phyloP scores from a whole-genome alignment of 2,888 invertebrate species.

The Dryocosmus kuriphilus region DNA sequence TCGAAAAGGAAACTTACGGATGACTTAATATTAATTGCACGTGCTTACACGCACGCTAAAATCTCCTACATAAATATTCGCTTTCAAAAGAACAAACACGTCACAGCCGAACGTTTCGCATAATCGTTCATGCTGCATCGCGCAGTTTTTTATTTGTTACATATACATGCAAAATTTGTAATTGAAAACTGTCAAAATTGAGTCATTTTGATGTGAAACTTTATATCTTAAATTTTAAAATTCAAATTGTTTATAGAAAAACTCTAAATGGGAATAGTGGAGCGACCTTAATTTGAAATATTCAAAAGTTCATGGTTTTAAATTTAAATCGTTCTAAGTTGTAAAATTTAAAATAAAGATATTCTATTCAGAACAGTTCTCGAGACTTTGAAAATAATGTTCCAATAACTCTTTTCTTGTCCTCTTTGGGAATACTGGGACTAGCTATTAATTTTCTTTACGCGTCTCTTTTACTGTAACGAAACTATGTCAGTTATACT shows the following conservation, averaged over 20 bases:
- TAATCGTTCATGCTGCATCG: slow-evolving; percentile 24
- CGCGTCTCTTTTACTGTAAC: background rate
- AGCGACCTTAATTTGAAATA: too few relatives aligned
- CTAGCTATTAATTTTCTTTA: background rate
- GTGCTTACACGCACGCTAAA: slow-evolving; percentile 35
- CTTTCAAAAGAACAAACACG: slow-evolving; percentile 32
- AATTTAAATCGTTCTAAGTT: too few relatives aligned
- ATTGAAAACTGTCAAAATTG: too few relatives aligned
- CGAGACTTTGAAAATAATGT: background rate
- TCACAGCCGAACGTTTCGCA: slow-evolving; percentile 37
- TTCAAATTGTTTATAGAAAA: too few relatives aligned
- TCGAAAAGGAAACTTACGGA: slow-evolving; percentile 40
- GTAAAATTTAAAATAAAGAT: too few relatives aligned
- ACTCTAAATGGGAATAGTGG: too few relatives aligned
- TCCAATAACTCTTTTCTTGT: background rate
- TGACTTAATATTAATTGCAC: slow-evolving; percentile 40
- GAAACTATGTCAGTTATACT: slow-evolving; percentile 17
- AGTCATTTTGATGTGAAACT: too few relatives aligned
- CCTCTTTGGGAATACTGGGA: too few relatives aligned
- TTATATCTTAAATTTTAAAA: too few relatives aligned
- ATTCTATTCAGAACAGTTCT: background rate
- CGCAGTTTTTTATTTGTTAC: background rate
- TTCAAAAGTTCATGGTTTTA: too few relatives aligned
- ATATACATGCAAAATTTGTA: too few relatives aligned
- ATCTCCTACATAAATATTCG: slow-evolving; percentile 9